Conservation (phyloP, 2,797 vertebrate species). For the Pseudomugil tenellus region DNA sequence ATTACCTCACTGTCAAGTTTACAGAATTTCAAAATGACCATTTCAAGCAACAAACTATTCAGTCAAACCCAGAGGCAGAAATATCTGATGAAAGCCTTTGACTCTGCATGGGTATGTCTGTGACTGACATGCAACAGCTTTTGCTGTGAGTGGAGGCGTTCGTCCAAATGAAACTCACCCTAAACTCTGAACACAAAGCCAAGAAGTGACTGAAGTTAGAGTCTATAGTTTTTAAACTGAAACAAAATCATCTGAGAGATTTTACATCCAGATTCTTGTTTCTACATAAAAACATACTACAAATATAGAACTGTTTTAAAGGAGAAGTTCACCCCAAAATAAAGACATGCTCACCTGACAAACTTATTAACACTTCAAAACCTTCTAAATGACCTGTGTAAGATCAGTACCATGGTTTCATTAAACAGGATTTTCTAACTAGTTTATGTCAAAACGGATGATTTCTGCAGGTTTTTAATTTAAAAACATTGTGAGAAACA, state of each 20-base stretch:
- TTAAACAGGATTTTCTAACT: neutral
- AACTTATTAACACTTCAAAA: too few relatives aligned
- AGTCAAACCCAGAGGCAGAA: too few relatives aligned
- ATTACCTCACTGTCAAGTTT: neutral
- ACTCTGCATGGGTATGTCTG: neutral
- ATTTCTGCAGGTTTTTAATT: neutral
- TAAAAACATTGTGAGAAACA: too few relatives aligned
- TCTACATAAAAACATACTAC: constrained; percentile 1
- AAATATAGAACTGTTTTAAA: constrained; percentile 13
- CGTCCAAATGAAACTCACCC: constrained; percentile 53
- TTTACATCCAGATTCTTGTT: constrained; percentile 66
- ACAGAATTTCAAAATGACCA: neutral
- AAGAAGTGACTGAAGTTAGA: constrained; percentile 37
- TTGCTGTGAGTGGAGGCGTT: neutral
- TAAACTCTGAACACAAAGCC: constrained; percentile 49
- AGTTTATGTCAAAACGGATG: neutral
- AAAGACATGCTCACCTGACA: neutral
- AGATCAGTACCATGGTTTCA: neutral
- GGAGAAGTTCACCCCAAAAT: constrained; percentile 51
- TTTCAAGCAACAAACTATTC: too few relatives aligned
- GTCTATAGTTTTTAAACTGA: constrained; percentile 32
- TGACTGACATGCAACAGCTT: constrained; percentile 8
- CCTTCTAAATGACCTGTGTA: neutral
- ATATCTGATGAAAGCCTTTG: too few relatives aligned
- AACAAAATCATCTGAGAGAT: constrained; percentile 26